phyloP scores from a whole-genome alignment of 2,797 vertebrate species.

The Nothura maculosa region DNA sequence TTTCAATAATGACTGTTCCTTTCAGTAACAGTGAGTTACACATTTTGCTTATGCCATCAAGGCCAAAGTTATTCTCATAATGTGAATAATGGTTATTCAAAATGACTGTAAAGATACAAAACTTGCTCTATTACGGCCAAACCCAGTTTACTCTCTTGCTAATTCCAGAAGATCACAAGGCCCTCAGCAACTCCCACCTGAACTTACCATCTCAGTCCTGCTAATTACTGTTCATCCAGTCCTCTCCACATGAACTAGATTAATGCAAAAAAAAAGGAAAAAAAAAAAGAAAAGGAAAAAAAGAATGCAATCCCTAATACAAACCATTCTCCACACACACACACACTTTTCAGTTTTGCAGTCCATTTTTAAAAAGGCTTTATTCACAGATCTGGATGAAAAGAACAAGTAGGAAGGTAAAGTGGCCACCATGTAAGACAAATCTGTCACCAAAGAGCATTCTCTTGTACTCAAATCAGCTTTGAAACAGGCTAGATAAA shows the following conservation, averaged over 20 bases:
- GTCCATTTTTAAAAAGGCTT: neutral
- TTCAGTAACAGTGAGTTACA: neutral
- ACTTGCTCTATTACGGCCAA: neutral
- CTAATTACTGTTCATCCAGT: neutral
- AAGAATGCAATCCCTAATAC: neutral
- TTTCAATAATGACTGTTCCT: neutral
- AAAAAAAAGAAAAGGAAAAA: too few species aligned
- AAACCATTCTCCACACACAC: neutral
- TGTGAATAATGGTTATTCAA: neutral
- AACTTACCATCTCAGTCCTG: neutral
- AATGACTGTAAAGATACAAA: neutral
- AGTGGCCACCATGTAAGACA: neutral
- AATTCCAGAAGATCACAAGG: neutral
- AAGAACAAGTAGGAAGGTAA: neutral
- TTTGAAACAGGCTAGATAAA: neutral
- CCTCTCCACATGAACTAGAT: neutral
- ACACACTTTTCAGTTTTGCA: neutral
- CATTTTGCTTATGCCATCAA: neutral
- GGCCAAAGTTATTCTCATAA: constrained; percentile 1
- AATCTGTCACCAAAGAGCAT: neutral
- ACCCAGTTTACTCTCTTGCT: neutral
- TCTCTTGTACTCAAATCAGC: neutral
- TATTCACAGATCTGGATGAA: neutral
- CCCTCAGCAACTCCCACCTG: neutral
- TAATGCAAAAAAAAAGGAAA: neutral